phyloP scores from a whole-genome alignment of 2,797 vertebrate genomes.

The Sciaenops ocellatus region DNA sequence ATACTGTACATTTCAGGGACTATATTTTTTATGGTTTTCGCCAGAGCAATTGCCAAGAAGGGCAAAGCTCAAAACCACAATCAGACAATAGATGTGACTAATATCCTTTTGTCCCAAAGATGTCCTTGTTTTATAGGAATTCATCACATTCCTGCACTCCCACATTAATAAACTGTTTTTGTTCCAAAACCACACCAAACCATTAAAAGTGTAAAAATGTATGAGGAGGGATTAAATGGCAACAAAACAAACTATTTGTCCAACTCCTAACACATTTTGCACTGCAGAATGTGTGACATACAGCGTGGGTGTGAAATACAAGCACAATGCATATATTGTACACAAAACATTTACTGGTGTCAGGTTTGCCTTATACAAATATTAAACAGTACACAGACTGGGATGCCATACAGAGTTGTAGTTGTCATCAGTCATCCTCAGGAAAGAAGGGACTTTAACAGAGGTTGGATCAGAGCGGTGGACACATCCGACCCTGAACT shows the following conservation, averaged over 20 bases:
- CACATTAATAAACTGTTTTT: conserved; percentile 57
- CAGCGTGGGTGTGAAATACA: conserved; percentile 29
- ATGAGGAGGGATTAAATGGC: conserved; percentile 33
- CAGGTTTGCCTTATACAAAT: neutral
- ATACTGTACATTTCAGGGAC: conserved; percentile 45
- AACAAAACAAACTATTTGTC: conserved; percentile 36
- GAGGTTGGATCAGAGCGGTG: conserved; percentile 38
- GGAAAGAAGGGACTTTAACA: conserved; percentile 29
- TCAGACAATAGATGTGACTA: conserved; percentile 55
- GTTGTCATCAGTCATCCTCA: conserved; percentile 26
- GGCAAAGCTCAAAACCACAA: conserved; percentile 53
- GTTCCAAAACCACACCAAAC: conserved; percentile 56
- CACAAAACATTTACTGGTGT: conserved; percentile 7
- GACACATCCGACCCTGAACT: conserved; percentile 64
- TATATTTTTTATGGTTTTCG: conserved; percentile 28
- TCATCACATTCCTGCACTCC: conserved; percentile 52
- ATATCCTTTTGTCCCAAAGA: conserved; percentile 39
- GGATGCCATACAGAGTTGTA: neutral
- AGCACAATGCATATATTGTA: neutral
- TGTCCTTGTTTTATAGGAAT: conserved; percentile 46
- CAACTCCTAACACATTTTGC: conserved; percentile 26
- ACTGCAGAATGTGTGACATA: conserved; percentile 47
- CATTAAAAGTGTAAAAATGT: conserved; percentile 42
- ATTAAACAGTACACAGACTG: neutral
- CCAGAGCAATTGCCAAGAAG: conserved; percentile 47